phyloP scores from a whole-genome alignment of 1,140 invertebrate species.

The Andricus grossulariae region DNA sequence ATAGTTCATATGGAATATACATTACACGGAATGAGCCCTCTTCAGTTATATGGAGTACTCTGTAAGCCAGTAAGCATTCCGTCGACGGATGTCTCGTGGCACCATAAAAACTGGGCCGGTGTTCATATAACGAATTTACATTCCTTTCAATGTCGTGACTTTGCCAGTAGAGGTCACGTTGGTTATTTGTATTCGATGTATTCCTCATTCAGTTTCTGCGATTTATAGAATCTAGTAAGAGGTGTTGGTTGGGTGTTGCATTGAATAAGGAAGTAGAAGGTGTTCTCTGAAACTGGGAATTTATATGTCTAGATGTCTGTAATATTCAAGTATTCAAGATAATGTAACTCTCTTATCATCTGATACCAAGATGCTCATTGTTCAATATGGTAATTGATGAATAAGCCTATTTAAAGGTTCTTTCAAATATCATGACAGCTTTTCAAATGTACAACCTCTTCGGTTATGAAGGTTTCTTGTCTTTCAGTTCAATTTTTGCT shows the following conservation, averaged over 20 bases:
- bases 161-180: slow-evolving; percentile 63
- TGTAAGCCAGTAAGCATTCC: slow-evolving; percentile 50
- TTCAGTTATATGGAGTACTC: slow-evolving; percentile 54
- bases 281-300: slow-evolving; percentile 1
- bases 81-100: slow-evolving; percentile 46
- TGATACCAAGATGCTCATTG: no score
- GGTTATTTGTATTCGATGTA: slow-evolving; percentile 70
- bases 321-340: background rate
- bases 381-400: no score
- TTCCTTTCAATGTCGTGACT: slow-evolving; percentile 72
- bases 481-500: background rate
- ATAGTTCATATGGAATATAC: background rate
- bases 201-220: slow-evolving; percentile 62
- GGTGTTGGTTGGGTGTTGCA: slow-evolving; percentile 58
- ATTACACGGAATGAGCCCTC: slow-evolving; percentile 2
- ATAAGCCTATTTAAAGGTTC: no score
- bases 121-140: slow-evolving; percentile 69
- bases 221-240: slow-evolving; percentile 63
- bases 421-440: no score
- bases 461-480: background rate
- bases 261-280: slow-evolving; percentile 57
- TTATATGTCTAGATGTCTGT: background rate
- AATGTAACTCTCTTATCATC: background rate
- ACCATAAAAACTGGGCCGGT: slow-evolving; percentile 60
- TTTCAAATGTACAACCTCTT: no score